phyloP scores from a whole-genome alignment of 2,113 vertebrate species.

The Tragelaphus scriptus region DNA sequence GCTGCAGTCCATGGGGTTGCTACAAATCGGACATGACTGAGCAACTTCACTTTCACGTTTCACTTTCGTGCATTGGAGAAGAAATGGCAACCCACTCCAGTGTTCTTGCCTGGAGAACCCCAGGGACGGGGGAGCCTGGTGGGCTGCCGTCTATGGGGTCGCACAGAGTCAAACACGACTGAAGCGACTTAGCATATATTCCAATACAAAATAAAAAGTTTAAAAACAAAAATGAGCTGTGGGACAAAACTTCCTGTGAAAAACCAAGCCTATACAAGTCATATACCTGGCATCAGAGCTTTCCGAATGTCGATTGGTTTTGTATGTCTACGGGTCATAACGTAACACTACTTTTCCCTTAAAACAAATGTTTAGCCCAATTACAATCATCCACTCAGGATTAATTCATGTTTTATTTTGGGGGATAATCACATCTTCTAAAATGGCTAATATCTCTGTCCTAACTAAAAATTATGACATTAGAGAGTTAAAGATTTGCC shows the following conservation, averaged over 20 bases:
- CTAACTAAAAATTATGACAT: neutral
- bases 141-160: no score
- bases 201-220: neutral
- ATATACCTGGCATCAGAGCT: neutral
- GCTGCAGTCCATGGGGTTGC: no score
- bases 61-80: no score
- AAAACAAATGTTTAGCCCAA: neutral
- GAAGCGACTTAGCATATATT: neutral
- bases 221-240: neutral
- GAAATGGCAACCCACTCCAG: no score
- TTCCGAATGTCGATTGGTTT: no score
- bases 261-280: accelerated
- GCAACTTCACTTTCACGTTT: no score
- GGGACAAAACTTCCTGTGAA: no score
- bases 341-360: neutral
- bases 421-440: neutral
- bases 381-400: neutral
- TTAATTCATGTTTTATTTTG: neutral
- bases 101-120: no score
- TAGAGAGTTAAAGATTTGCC: neutral
- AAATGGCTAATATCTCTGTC: neutral
- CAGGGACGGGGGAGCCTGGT: no score
- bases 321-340: neutral
- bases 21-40: no score
- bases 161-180: no score